These are phyloP conservation scores for Nomada lathburiana DNA, from an alignment of 2,888 invertebrate species.

Conservation along the genomic window DNA sequence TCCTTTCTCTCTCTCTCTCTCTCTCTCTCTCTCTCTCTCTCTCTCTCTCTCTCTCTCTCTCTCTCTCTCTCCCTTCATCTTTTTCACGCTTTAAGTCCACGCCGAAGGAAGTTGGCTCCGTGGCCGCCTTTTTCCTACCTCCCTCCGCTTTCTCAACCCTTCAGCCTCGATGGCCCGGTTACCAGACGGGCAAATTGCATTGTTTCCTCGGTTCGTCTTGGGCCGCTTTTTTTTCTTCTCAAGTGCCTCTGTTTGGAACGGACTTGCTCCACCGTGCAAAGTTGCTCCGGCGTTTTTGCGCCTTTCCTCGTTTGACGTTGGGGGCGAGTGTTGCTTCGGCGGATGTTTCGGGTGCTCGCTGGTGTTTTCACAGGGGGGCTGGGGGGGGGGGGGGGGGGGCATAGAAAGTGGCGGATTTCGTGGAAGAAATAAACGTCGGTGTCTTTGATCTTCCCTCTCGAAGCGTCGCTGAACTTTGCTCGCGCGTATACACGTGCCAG, in stretches of 20 bases:
- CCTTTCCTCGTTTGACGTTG: not conserved
- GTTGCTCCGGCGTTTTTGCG: not conserved
- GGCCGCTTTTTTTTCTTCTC: not conserved
- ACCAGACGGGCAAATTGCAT: conserved; percentile 42
- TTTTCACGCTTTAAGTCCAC: conserved; percentile 70
- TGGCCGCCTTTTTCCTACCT: conserved; percentile 31
- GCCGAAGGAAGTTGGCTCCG: conserved; percentile 45
- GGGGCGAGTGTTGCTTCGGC: not conserved
- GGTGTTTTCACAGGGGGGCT: no score
- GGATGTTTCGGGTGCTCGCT: not conserved
- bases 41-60: conserved; percentile 8
- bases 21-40: not conserved
- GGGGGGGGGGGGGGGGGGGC: no score
- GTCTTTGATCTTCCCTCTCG: no score
- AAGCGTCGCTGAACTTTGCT: no score
- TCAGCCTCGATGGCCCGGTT: conserved; percentile 37
- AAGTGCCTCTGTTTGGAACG: not conserved
- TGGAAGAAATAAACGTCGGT: no score
- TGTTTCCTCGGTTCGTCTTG: conserved; percentile 20
- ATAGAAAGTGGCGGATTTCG: no score
- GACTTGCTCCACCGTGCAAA: not conserved
- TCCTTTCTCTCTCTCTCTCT: not conserved
- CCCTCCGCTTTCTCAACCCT: conserved; percentile 29
- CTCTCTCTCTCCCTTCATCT: conserved; percentile 16
- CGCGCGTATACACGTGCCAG: no score